Percentiles rank a stretch among this genome's conserved stretches.
Conservation (phyloP, 2,797 vertebrate genomes). For the Pangasius larnaudii region DNA sequence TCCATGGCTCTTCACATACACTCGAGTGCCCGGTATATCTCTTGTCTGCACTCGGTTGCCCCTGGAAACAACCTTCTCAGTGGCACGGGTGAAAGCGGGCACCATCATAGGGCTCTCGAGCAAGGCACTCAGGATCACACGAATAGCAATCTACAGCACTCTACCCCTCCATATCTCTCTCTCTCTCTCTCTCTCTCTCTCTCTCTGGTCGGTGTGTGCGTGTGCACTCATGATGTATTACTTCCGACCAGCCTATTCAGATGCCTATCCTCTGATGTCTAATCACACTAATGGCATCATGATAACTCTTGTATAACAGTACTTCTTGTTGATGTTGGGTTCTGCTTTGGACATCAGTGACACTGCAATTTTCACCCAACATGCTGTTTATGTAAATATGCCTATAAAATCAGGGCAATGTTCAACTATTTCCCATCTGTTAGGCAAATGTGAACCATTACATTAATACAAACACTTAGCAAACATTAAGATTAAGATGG, state of each 20-base stretch:
- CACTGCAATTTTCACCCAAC: not conserved
- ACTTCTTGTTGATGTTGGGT: not conserved
- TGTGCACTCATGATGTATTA: slow-evolving; percentile 36
- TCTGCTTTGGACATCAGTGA: slow-evolving; percentile 1
- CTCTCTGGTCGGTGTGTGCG: slow-evolving; percentile 7
- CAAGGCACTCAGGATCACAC: slow-evolving; percentile 54
- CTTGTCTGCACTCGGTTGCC: slow-evolving; percentile 58
- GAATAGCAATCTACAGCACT: slow-evolving; percentile 29
- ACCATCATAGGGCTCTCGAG: slow-evolving; percentile 45
- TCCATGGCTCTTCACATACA: slow-evolving; percentile 56
- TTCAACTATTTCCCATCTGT: slow-evolving; percentile 2
- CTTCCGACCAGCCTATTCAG: slow-evolving; percentile 35
- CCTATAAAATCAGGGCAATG: slow-evolving; percentile 1
- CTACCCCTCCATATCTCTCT: slow-evolving; percentile 19
- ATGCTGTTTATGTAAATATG: slow-evolving; percentile 16
- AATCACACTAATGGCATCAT: slow-evolving; percentile 42
- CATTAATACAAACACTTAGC: not conserved
- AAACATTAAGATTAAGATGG: not conserved
- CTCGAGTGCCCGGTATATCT: slow-evolving; percentile 50
- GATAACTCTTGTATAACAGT: slow-evolving; percentile 28
- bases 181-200: slow-evolving; percentile 26
- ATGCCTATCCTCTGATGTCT: slow-evolving; percentile 45
- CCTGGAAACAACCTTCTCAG: slow-evolving; percentile 62
- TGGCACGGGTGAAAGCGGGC: slow-evolving; percentile 46
- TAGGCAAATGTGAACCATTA: not conserved